Base-by-base conservation (phyloP, 23 tunicate genomes). In the Ciona savignyi region DNA sequence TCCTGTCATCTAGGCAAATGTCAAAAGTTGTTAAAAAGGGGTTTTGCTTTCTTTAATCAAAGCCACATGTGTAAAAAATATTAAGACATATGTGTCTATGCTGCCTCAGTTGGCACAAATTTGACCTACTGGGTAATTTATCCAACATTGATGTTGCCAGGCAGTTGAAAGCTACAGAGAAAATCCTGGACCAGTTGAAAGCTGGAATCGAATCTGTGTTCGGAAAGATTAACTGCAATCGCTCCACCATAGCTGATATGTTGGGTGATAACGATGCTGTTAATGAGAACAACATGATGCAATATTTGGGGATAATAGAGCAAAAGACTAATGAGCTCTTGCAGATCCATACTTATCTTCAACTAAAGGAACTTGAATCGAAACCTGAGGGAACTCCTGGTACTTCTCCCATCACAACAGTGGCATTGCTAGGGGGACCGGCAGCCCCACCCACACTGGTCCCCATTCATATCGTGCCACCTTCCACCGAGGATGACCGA, bases 241-340 rank as follows among this genome's bases (percentile, higher is more conserved):
- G 86, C 1, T 80, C 90, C 0, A 77, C 80, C 49, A 81, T 80
- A 30, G 75, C 90, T 30, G 87, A 84, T 73, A 80, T 76, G 86
- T 67, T 81, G 0, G 91, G 87, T 15, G 87, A 81, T 32, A 84
- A 91, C 33, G 90, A 80, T 29, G 42, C 83, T 35, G 96, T 88
- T 1, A 88, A 88, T 35, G 96, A 88, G 35, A 88, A 80, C 87
- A 91, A 91, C 86, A 91, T 91, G 91, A 81, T 91, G 91, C 90
- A 91, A 71, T 91, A 91, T 56, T 78, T 91, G 29, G 91, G 91
- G 30, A 84, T 91, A 19, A 85, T 91, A 67, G 97, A 91, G 42
- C 97, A 91, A 33, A 91, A 91, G 62, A 91, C 97, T 56, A 91
- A 91, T 65, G 88, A 91, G 68, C 86, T 91, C 19, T 76, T 91